Percentiles rank a stretch among this genome's conserved stretches.
phyloP scores from a whole-genome alignment of 2,888 invertebrate genomes.

The Apodemia duryi region DNA sequence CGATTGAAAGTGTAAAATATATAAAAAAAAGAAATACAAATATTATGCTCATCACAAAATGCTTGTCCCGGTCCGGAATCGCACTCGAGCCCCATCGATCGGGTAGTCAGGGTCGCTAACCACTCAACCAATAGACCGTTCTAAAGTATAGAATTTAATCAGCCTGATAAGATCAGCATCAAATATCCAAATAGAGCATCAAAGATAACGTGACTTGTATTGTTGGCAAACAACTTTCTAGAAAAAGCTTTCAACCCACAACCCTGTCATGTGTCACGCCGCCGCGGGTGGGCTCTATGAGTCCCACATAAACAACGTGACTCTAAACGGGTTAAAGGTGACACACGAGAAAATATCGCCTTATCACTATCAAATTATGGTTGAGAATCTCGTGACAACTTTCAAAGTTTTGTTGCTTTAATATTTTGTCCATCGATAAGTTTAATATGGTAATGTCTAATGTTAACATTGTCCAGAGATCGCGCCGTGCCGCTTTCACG shows the following conservation, averaged over 20 bases:
- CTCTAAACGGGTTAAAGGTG: constrained; percentile 6
- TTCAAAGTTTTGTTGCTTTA: neutral
- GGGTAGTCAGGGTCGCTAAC: too few species aligned
- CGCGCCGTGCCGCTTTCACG: constrained; percentile 6
- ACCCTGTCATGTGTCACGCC: constrained; percentile 12
- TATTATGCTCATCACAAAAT: too few species aligned
- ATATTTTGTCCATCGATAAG: constrained; percentile 8
- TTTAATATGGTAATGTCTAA: constrained; percentile 10
- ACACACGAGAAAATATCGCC: neutral
- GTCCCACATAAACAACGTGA: constrained; percentile 9
- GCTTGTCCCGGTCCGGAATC: too few species aligned
- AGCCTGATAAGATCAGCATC: neutral
- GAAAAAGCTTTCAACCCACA: constrained; percentile 8
- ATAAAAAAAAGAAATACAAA: too few species aligned
- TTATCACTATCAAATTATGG: neutral
- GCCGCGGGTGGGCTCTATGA: constrained; percentile 5
- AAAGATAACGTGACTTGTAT: neutral
- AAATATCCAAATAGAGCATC: neutral
- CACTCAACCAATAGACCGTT: too few species aligned
- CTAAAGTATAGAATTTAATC: neutral
- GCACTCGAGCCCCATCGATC: too few species aligned
- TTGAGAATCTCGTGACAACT: neutral
- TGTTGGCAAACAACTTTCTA: constrained; percentile 8
- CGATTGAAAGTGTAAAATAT: too few species aligned
- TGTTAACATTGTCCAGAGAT: constrained; percentile 11